Percentiles rank a stretch among this genome's conserved stretches.
These are phyloP conservation scores for Calycopis cecrops DNA, from an alignment of 1,140 invertebrate species.

Conservation along the genomic window DNA sequence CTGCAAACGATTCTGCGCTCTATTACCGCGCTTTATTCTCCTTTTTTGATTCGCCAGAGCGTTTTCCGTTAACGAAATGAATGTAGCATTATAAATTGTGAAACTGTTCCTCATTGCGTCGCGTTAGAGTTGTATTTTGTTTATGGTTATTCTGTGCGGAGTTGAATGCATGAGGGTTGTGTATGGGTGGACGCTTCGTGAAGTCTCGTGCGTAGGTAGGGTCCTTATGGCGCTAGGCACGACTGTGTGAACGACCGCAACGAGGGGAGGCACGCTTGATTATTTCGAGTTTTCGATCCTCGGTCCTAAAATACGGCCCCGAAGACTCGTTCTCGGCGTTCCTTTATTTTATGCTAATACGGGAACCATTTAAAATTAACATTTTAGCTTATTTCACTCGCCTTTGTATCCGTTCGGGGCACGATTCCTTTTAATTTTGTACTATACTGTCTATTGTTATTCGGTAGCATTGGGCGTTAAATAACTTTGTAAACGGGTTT, in stretches of 20 bases:
- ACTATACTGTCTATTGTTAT: no score
- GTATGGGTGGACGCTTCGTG: slow-evolving; percentile 62
- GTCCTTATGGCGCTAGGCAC: slow-evolving; percentile 46
- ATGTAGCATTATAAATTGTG: slow-evolving; percentile 22
- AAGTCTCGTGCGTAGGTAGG: slow-evolving; percentile 63
- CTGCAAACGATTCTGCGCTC: slow-evolving; percentile 43
- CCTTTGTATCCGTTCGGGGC: slow-evolving; percentile 4
- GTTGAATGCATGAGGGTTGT: slow-evolving; percentile 32
- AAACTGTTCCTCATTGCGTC: slow-evolving; percentile 20
- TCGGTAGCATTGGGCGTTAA: no score
- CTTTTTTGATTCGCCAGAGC: slow-evolving; percentile 36
- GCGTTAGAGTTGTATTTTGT: slow-evolving; percentile 31
- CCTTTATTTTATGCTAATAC: slow-evolving; percentile 53
- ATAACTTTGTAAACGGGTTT: no score
- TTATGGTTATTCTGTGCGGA: neutral
- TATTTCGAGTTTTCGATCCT: slow-evolving; percentile 58
- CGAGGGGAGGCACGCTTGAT: slow-evolving; percentile 61
- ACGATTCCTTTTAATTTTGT: slow-evolving; percentile 24
- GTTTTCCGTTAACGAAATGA: slow-evolving; percentile 22
- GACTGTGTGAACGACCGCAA: slow-evolving; percentile 67
- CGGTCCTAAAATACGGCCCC: slow-evolving; percentile 55
- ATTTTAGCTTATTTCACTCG: slow-evolving; percentile 35
- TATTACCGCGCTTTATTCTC: slow-evolving; percentile 39
- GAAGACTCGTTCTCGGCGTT: slow-evolving; percentile 30
- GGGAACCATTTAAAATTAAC: slow-evolving; percentile 41